Evolutionary conservation across 2,888 invertebrate genomes (phyloP).

Genomic region (Clusia tigrina): DNA sequence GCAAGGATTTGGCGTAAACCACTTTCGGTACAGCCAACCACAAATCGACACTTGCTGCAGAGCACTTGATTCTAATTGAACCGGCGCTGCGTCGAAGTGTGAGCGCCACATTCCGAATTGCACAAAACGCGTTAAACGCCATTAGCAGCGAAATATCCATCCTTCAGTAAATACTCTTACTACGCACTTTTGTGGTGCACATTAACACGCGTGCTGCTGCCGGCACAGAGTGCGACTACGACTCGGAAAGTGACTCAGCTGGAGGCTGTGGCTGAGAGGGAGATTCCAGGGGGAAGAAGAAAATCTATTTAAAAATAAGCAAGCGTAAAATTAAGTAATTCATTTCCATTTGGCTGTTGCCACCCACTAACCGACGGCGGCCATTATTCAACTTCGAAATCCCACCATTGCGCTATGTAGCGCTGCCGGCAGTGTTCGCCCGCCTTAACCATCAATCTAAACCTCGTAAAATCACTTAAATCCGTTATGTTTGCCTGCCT

Average conservation of each 20-base stretch:
- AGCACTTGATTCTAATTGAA: background rate
- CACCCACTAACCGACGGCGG: background rate
- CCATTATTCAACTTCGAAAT: background rate
- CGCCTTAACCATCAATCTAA: background rate
- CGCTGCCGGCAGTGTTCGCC: background rate
- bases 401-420: background rate
- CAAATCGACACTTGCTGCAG: background rate
- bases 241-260: background rate
- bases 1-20: background rate
- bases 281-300: no score
- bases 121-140: no score
- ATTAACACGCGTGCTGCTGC: background rate
- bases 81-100: background rate
- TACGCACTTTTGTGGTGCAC: no score
- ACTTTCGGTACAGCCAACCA: background rate
- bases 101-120: background rate
- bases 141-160: no score
- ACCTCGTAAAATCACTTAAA: conserved; percentile 6
- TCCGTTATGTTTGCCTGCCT: conserved; percentile 2
- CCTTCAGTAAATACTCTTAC: no score
- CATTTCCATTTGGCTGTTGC: background rate
- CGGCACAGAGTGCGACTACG: background rate
- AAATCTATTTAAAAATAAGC: background rate
- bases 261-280: no score
- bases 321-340: background rate